Base-by-base conservation (phyloP, 2,888 invertebrate species). In the Nemapogon koenigi region DNA sequence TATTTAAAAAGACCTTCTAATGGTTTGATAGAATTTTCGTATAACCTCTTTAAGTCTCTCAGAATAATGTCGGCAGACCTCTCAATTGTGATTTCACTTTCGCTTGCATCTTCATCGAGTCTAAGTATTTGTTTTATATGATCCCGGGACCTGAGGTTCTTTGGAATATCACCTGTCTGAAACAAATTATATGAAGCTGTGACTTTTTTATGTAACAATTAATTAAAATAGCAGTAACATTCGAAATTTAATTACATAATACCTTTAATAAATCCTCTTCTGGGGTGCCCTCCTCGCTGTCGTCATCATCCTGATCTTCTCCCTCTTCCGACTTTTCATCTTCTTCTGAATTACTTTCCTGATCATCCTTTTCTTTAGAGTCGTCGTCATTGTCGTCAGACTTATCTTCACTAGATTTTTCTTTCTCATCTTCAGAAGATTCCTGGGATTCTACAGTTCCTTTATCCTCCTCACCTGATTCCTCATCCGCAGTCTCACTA, bases 1-100 rank as follows among this genome's bases (percentile, higher is more conserved):
- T 94, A 96, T 62, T 93, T 94, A 68, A 94, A 97, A 18, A 92
- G 68, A n/a, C 83, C 85, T 80, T 96, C 96, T 53, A 96, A 72
- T 1, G 95, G 95, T 63, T 93, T 91, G 35, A 96, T 91, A 2
- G 93, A 90, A 46, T 82, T 86, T 62, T 94, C 94, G 52, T 94
- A 93, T 37, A 92, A 80, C 54, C 83, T 87, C 64, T 95, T 95
- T 48, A 95, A 79, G 53, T 94, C 94, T 49, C 89, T 87, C 18
- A 94, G 82, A 16, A 93, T 85, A 15, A 87, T 83, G 45, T 91
- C 90, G 2, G 90, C 88, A 8, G 88, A 85, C 68, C 84, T 87
- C 41, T 88, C 85, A 26, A 89, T 71, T 1, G 88, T 83, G 43
- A 84, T 73, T 60, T 92, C 91, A 15, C 81, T 81, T 49, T 86